Evolutionary conservation across 2,797 vertebrate species (phyloP).

Genomic region (Streptopelia turtur): DNA sequence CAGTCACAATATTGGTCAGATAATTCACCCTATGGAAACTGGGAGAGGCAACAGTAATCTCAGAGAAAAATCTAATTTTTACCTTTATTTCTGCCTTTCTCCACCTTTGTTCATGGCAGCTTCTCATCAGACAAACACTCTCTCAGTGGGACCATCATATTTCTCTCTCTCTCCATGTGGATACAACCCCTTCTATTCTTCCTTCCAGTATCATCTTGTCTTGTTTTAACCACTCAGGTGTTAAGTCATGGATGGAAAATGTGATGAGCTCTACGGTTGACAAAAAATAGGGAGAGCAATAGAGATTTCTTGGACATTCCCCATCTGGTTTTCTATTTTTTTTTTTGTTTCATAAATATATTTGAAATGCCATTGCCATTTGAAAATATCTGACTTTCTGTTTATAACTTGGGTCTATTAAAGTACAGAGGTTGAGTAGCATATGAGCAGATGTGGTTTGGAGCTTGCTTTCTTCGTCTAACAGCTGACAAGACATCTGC

Average conservation of each 20-base stretch:
- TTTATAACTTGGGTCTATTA: not conserved
- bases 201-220: not conserved
- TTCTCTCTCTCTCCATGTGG: accelerated
- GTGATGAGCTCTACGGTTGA: accelerated
- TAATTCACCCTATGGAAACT: not conserved
- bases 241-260: not conserved
- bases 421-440: not conserved
- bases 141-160: accelerated
- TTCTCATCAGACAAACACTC: not conserved
- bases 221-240: not conserved
- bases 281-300: not conserved
- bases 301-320: not conserved
- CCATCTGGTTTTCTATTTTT: not conserved
- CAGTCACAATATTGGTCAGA: not conserved
- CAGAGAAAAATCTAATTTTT: not conserved
- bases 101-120: not conserved
- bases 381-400: not conserved
- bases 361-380: not conserved
- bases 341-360: too few relatives aligned
- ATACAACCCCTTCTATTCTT: not conserved
- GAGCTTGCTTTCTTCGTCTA: not conserved
- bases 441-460: slow-evolving; percentile 11
- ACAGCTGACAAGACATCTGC: slow-evolving; percentile 35
- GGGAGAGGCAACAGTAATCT: not conserved
- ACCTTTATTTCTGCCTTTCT: not conserved